Conservation (phyloP, 2,888 invertebrate species). For the Epicampocera succincta region DNA sequence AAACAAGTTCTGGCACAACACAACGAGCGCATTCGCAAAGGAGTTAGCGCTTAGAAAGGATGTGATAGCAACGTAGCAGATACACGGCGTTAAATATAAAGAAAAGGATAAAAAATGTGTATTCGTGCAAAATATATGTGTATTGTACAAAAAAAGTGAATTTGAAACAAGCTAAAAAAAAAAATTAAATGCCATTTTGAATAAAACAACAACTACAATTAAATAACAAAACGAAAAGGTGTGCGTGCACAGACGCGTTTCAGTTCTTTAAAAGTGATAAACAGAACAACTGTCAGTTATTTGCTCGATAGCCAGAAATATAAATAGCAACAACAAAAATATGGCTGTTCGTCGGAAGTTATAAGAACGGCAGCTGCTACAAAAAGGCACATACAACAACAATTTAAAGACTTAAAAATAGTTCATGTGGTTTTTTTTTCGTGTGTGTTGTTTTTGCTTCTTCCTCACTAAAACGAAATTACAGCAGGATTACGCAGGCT, state of each 20-base stretch:
- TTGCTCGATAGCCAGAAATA: constrained; percentile 24
- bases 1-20: constrained; percentile 70
- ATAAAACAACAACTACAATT: constrained; percentile 28
- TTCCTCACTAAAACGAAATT: constrained; percentile 15
- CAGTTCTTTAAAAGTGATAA: constrained; percentile 43
- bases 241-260: constrained; percentile 50
- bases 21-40: constrained; percentile 71
- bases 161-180: background rate
- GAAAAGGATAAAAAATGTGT: constrained; percentile 15
- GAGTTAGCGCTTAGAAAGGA: constrained; percentile 69
- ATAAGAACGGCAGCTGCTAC: constrained; percentile 63
- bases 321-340: background rate
- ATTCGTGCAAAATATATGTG: background rate
- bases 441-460: background rate
- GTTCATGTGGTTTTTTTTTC: constrained; percentile 4
- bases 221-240: constrained; percentile 53
- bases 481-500: constrained; percentile 67
- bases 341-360: constrained; percentile 57
- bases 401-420: background rate
- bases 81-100: constrained; percentile 19
- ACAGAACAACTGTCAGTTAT: constrained; percentile 57
- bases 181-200: constrained; percentile 17
- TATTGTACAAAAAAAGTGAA: constrained; percentile 1
- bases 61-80: constrained; percentile 24
- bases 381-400: constrained; percentile 9